phyloP scores from a whole-genome alignment of 2,797 vertebrate species.

The Rhynchotus rufescens region DNA sequence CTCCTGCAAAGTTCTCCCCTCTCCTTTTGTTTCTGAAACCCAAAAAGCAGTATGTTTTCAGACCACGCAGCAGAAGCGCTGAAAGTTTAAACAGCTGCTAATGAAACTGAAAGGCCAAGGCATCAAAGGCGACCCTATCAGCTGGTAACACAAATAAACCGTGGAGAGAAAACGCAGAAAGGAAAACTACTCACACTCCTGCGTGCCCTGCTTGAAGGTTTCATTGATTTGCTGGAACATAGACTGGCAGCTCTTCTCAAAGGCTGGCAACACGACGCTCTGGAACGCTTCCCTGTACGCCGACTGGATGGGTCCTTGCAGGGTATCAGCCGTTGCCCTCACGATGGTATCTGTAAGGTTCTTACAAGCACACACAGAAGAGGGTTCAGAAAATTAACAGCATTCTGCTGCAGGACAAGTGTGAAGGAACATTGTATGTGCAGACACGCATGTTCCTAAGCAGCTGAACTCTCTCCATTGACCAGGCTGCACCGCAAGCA shows the following conservation, averaged over 20 bases:
- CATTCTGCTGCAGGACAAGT: neutral
- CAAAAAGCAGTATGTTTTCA: neutral
- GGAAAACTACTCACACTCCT: slow-evolving; percentile 90
- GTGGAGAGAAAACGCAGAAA: neutral
- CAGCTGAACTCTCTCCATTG: neutral
- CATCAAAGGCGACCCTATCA: accelerated
- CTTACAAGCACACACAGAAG: slow-evolving; percentile 71
- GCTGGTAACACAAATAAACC: neutral
- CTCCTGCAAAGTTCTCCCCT: neutral
- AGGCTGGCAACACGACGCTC: slow-evolving; percentile 91
- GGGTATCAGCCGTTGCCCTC: slow-evolving; percentile 90
- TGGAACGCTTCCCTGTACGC: slow-evolving; percentile 96
- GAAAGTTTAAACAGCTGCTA: neutral
- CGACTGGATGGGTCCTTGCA: slow-evolving; percentile 94
- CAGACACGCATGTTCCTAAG: neutral
- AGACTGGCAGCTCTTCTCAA: slow-evolving; percentile 96
- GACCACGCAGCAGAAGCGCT: neutral
- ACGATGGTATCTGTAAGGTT: slow-evolving; percentile 93
- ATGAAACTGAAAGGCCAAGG: neutral
- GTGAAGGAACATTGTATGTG: neutral
- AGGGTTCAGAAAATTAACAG: neutral
- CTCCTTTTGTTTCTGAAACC: neutral
- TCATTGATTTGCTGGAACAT: slow-evolving; percentile 99
- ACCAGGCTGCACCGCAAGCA: neutral
- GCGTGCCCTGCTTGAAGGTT: slow-evolving; percentile 97